These are phyloP conservation scores for Helarctos malayanus DNA, from an alignment of 2,797 vertebrate genomes.

Conservation along the genomic window DNA sequence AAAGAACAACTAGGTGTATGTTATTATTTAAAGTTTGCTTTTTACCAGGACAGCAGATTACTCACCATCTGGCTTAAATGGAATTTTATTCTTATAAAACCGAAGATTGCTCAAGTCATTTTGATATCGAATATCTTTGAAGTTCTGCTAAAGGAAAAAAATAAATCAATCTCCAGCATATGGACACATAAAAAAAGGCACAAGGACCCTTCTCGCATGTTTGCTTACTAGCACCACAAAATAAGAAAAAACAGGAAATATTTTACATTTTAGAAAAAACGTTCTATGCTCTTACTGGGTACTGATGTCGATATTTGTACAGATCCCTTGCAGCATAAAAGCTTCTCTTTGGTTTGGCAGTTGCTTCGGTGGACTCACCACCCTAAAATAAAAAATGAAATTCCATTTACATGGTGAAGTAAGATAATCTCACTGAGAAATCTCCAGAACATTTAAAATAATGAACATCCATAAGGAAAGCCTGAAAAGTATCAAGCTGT, in stretches of 20 bases:
- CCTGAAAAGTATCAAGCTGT: neutral
- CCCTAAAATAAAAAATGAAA: slow-evolving; percentile 90
- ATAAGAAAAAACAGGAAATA: slow-evolving; percentile 51
- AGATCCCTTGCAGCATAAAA: slow-evolving; percentile 98
- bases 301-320: slow-evolving; percentile 99
- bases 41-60: slow-evolving; percentile 63
- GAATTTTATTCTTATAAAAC: slow-evolving; percentile 99
- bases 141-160: slow-evolving; percentile 92
- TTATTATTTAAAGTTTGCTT: slow-evolving; percentile 44
- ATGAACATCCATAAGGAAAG: slow-evolving; percentile 20
- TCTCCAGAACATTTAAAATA: slow-evolving; percentile 58
- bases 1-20: neutral
- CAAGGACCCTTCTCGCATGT: neutral
- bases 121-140: slow-evolving; percentile 94
- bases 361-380: slow-evolving; percentile 91
- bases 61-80: slow-evolving; percentile 98
- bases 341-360: slow-evolving; percentile 97
- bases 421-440: slow-evolving; percentile 20
- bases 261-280: slow-evolving; percentile 60
- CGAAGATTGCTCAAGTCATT: slow-evolving; percentile 97
- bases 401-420: slow-evolving; percentile 38
- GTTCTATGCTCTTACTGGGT: slow-evolving; percentile 93
- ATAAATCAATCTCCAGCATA: slow-evolving; percentile 72
- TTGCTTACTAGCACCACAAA: slow-evolving; percentile 33
- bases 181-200: slow-evolving; percentile 31